phyloP scores from a whole-genome alignment of 2,113 vertebrate species.

The Sisor rabdophorus region DNA sequence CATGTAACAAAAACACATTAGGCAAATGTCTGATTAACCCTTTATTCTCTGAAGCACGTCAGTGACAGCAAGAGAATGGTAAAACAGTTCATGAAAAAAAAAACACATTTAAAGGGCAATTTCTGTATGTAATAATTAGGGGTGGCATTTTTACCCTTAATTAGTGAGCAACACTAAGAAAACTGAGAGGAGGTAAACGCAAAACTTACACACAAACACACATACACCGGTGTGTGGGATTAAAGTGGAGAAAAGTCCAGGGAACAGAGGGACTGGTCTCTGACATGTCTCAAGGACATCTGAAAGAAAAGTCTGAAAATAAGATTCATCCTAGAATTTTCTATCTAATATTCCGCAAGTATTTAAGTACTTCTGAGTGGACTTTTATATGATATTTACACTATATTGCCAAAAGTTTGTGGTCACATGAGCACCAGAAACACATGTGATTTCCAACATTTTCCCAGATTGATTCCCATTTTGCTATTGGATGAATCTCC shows the following conservation, averaged over 20 bases:
- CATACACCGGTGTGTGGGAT: background rate
- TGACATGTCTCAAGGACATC: background rate
- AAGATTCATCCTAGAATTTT: too few species aligned
- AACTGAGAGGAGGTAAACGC: too few species aligned
- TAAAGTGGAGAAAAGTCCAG: background rate
- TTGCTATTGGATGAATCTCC: too few species aligned
- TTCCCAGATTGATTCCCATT: too few species aligned
- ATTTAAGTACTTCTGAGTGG: too few species aligned
- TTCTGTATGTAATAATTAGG: background rate
- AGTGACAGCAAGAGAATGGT: background rate
- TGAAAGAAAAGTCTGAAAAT: too few species aligned
- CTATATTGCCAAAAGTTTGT: too few species aligned
- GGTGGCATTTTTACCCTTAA: background rate
- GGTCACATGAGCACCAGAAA: too few species aligned
- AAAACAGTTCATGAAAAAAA: background rate
- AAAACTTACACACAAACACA: too few species aligned
- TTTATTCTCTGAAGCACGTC: background rate
- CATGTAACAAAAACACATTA: conserved; percentile 79
- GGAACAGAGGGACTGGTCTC: background rate
- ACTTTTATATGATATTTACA: too few species aligned
- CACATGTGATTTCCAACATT: too few species aligned
- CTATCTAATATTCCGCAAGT: too few species aligned
- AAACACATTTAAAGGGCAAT: background rate
- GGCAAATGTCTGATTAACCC: conserved; percentile 70
- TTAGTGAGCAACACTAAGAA: background rate